Base-by-base conservation (phyloP, 2,888 invertebrate species). In the Tetrapedia diversipes region DNA sequence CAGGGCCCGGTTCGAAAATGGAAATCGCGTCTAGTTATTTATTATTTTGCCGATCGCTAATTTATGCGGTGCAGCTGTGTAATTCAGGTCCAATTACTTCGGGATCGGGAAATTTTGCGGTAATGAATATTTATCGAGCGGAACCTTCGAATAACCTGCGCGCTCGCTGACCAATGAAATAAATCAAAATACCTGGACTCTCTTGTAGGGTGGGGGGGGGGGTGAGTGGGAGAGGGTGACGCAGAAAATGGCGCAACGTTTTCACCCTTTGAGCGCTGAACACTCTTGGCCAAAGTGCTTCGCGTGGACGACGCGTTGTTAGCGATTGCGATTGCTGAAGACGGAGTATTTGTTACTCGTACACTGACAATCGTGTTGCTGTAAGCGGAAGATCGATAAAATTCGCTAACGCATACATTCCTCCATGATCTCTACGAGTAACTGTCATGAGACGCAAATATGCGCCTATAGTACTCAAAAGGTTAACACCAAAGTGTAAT, bases 121-220 rank as follows among this genome's bases (percentile, higher is more conserved):
- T 73, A 75, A 75, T 73, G 75, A 75, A 75, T 72, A 72, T 75
- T 75, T 73, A 67, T 67, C 59, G 59, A 22, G 37, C 66, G 29
- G 47, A 47, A 59, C 37, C 59, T 67, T 49, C 47, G 66, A 45
- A 47, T 45, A 65, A 59, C 57, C 49, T 16, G 37, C 37, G 11
- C 70, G 56, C 43, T 37, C 37, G 43, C 63, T 14, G 57, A 27
- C 57, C 72, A n/a, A 51, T 24, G 43, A 39, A 37, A 64, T 59
- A 67, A 72, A 60, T 47, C 51, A 41, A 65, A 72, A 59, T 39
- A 24, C 6, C 24, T 19, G 3, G 27, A 27, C 16, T 6, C 32
- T 2, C 4, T 14, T 32, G 22, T 14, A 14, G 4, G 8, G 3
- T 4, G 29, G 10, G 10, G 34, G 10, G 29, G 43, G 0, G 43